Evolutionary conservation across 2,113 vertebrate species (phyloP), one percentile per base, ranked within the genome.

Genomic region (Passer domesticus): DNA sequence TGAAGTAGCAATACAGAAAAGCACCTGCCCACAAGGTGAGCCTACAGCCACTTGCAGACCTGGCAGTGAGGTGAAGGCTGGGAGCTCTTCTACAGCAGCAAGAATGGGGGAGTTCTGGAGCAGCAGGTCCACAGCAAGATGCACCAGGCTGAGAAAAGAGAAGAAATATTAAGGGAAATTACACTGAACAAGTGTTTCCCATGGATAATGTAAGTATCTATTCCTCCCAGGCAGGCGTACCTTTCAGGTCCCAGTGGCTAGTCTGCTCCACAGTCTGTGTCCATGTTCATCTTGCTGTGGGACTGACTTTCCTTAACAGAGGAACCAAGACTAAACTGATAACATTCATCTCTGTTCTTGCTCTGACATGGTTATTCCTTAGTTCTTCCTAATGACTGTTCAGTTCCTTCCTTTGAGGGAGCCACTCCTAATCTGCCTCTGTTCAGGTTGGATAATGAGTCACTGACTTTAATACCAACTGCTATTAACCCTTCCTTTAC

Each of bases 381-480:
- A 94, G 58, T 21, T 90, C 90, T 93, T 86, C 88, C 88, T 90
- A 88, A 93, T 23, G 72, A 93, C 80, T 89, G 52, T 73, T 92
- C 86, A 84, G 93, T 94, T 95, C 73, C 85, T 95, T 94, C 90
- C 88, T 97, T 95, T 81, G 69, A 79, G 56, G 58, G 90, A 96
- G 88, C 90, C 90, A 95, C 92, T 96, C 94, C 93, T 90, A 75
- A 92, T 84, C 93, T 41, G 78, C 85, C 60, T 88, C 85, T 93
- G 21, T 89, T 94, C 85, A 89, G 73, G 64, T 28, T 92, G 80
- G 83, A 88, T 88, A 93, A 92, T 96, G 92, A 97, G 86, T 96
- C 95, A 96, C 62, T 75, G 73, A 78, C 79, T 88, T 83, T 60
- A 95, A 49, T 30, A 84, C 41, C 73, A 92, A 92, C 83, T 1